A percentile compares a stretch with the other conserved stretches of the same genome.
Conservation (phyloP, 2,113 vertebrate species). For the Oreotrochilus melanogaster region DNA sequence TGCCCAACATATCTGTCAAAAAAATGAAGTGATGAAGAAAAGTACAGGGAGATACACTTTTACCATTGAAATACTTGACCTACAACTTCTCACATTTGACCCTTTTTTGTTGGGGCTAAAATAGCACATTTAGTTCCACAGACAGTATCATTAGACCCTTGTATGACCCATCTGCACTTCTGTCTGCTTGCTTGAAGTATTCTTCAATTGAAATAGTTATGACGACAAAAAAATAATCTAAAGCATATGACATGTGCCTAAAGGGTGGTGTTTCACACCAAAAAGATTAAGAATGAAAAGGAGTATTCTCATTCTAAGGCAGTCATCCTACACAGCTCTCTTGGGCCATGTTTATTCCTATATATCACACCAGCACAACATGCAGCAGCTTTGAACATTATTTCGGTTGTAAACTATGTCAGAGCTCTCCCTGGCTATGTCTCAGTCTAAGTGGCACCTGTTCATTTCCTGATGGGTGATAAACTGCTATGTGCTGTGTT, state of each 20-base stretch:
- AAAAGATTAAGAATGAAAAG: not conserved
- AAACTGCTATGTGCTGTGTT: not conserved
- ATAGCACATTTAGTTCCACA: fast-evolving
- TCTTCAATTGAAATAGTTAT: not conserved
- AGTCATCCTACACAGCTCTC: not conserved
- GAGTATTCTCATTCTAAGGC: not conserved
- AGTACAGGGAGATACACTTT: not conserved
- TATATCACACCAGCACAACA: not conserved
- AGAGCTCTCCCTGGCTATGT: not conserved
- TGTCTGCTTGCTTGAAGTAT: not conserved
- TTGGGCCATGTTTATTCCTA: not conserved
- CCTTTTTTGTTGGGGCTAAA: not conserved
- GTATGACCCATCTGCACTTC: not conserved
- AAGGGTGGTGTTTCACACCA: not conserved
- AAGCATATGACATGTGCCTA: not conserved
- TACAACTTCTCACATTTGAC: not conserved
- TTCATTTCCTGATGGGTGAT: not conserved
- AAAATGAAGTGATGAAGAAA: not conserved
- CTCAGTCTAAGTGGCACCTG: not conserved
- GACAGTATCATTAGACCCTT: not conserved
- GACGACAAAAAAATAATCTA: not conserved
- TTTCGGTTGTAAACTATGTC: not conserved
- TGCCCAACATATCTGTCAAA: not conserved
- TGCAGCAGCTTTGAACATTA: fast-evolving
- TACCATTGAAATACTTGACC: not conserved